phyloP scores from a whole-genome alignment of 2,888 invertebrate species.

The Diaperis boleti region DNA sequence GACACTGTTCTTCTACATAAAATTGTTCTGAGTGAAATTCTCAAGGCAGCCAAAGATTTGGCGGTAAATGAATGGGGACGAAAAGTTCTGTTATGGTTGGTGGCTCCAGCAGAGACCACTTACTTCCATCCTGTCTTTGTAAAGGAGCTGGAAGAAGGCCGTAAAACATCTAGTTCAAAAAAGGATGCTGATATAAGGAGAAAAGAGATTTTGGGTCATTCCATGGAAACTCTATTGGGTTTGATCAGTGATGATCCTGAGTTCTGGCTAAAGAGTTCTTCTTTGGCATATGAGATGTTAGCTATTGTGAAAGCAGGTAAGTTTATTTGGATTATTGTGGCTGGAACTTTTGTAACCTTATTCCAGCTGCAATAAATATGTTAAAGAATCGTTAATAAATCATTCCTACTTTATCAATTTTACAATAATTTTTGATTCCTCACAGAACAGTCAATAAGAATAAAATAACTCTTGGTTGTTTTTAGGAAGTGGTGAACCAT shows the following conservation, averaged over 20 bases:
- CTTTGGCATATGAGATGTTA: conserved; percentile 77
- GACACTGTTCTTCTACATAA: conserved; percentile 93
- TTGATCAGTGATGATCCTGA: conserved; percentile 68
- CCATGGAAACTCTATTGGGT: conserved; percentile 54
- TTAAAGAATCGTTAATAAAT: too few relatives aligned
- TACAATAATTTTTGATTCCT: too few relatives aligned
- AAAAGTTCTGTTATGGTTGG: conserved; percentile 85
- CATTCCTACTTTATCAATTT: too few relatives aligned
- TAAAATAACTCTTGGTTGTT: neutral
- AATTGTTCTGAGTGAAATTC: conserved; percentile 78
- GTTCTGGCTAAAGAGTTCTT: conserved; percentile 78
- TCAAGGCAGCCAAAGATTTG: conserved; percentile 76
- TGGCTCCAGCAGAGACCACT: conserved; percentile 83
- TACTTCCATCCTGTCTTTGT: conserved; percentile 88
- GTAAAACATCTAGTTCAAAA: conserved; percentile 78
- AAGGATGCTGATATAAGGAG: conserved; percentile 77
- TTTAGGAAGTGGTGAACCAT: conserved; percentile 50
- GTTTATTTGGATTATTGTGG: too few relatives aligned
- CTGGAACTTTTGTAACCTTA: too few relatives aligned
- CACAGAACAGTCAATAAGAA: too few relatives aligned
- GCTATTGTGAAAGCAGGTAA: conserved; percentile 77
- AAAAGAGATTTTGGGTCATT: conserved; percentile 73
- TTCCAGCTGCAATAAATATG: too few relatives aligned
- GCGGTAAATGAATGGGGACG: conserved; percentile 85
- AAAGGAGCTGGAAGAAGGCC: conserved; percentile 79